Conservation (phyloP, 2,888 invertebrate genomes). For the Pogonocherus hispidulus region DNA sequence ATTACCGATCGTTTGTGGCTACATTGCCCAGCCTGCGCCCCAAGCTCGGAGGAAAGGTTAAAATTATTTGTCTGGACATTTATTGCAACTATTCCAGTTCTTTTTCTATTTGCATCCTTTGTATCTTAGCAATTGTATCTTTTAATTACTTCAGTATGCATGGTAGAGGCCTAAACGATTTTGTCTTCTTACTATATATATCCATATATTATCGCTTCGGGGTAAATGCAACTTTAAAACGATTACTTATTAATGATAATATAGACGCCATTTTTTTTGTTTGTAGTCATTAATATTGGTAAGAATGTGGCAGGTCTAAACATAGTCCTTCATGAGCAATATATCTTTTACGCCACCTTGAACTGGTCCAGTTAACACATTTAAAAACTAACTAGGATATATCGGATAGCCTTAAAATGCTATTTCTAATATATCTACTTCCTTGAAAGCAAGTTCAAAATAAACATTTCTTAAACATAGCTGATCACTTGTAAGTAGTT, state of each 20-base stretch:
- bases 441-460: too few species aligned
- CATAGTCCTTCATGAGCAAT: too few species aligned
- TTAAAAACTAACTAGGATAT: too few species aligned
- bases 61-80: conserved; percentile 48
- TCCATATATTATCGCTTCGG: background rate
- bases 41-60: conserved; percentile 39
- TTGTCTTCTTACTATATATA: background rate
- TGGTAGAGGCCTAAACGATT: background rate
- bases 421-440: too few species aligned
- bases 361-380: too few species aligned
- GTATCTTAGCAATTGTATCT: conserved; percentile 47
- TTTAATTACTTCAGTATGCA: conserved; percentile 46
- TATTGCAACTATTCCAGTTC: conserved; percentile 46
- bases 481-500: too few species aligned
- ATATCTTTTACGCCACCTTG: too few species aligned
- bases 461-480: too few species aligned
- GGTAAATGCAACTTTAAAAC: background rate
- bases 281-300: background rate
- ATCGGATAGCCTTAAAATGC: too few species aligned
- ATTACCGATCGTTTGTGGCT: conserved; percentile 48
- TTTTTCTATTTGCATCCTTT: conserved; percentile 44
- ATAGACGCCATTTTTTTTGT: background rate
- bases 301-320: background rate
- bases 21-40: conserved; percentile 43
- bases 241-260: background rate